phyloP scores from a whole-genome alignment of 1,140 invertebrate species.

The Liolophura sinensis region DNA sequence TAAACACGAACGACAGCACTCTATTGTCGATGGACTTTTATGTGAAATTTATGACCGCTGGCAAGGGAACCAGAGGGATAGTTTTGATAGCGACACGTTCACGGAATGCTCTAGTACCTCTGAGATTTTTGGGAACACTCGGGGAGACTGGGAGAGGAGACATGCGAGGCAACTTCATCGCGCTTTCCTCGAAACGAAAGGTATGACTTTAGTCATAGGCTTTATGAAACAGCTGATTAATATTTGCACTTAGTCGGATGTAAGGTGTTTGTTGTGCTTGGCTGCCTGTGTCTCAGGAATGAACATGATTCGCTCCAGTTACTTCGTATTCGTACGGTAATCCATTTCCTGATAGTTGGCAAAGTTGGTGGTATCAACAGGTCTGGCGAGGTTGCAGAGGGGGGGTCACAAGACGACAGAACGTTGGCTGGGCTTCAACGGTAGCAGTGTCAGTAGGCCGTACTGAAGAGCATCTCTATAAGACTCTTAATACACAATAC shows the following conservation, averaged over 20 bases:
- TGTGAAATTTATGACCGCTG: conserved; percentile 59
- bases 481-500: too few species aligned
- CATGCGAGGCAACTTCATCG: conserved; percentile 33
- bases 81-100: conserved; percentile 57
- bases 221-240: background rate
- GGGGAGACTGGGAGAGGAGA: conserved; percentile 38
- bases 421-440: too few species aligned
- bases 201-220: conserved; percentile 20
- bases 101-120: conserved; percentile 57
- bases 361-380: too few species aligned
- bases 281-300: too few species aligned
- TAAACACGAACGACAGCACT: conserved; percentile 29
- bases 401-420: too few species aligned
- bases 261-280: background rate
- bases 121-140: conserved; percentile 42
- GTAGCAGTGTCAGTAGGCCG: too few species aligned
- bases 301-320: too few species aligned
- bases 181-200: conserved; percentile 43
- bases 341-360: too few species aligned
- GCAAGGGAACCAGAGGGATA: conserved; percentile 50
- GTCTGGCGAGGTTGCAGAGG: too few species aligned
- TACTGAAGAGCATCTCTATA: too few species aligned
- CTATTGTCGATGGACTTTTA: conserved; percentile 56
- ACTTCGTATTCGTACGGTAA: too few species aligned
- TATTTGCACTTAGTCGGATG: background rate